Conservation (phyloP, 2,888 invertebrate genomes). For the Drosophila multiciliata region DNA sequence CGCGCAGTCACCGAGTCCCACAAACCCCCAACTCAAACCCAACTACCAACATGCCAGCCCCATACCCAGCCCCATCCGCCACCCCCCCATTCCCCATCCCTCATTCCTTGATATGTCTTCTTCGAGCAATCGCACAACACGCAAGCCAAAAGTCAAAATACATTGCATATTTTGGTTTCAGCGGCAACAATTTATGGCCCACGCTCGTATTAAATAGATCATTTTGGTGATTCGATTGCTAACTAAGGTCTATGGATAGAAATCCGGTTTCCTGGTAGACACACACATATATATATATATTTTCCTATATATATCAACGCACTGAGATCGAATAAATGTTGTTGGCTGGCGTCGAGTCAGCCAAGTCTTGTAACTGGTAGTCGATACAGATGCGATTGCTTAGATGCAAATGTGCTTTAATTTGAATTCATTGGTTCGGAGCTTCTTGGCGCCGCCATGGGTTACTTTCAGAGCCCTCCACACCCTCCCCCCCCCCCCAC, state of each 20-base stretch:
- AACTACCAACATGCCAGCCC: neutral
- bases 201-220: conserved; percentile 71
- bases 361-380: conserved; percentile 24
- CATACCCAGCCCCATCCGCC: neutral
- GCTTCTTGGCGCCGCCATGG: conserved; percentile 65
- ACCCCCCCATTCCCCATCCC: neutral
- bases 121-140: conserved; percentile 34
- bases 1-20: conserved; percentile 49
- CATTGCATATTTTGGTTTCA: conserved; percentile 63
- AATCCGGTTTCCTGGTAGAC: conserved; percentile 12
- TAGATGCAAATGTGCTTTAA: conserved; percentile 68
- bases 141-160: conserved; percentile 65
- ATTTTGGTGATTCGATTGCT: conserved; percentile 65
- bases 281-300: neutral
- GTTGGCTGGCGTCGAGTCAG: neutral
- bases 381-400: conserved; percentile 53
- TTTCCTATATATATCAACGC: conserved; percentile 21
- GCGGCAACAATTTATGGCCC: conserved; percentile 62
- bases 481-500: neutral
- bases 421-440: conserved; percentile 54
- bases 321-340: conserved; percentile 36
- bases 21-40: neutral
- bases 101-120: conserved; percentile 4
- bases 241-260: conserved; percentile 19
- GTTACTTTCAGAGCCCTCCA: conserved; percentile 4